phyloP scores from a whole-genome alignment of 2,797 vertebrate species.

The Sarcophilus harrisii region DNA sequence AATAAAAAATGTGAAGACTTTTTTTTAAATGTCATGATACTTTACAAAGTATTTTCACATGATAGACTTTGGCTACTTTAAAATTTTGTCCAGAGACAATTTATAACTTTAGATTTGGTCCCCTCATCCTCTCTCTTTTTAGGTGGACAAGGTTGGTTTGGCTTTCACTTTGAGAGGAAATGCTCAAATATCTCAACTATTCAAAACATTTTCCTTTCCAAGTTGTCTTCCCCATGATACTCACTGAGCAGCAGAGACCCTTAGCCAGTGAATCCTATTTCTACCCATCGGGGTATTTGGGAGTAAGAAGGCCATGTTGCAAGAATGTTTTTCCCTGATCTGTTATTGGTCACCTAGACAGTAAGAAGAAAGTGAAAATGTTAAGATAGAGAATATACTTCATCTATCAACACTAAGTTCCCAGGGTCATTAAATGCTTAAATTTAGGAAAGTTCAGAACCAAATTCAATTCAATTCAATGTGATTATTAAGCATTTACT shows the following conservation, averaged over 20 bases:
- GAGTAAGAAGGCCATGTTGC: not conserved
- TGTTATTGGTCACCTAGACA: not conserved
- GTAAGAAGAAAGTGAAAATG: not conserved
- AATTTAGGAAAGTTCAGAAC: not conserved
- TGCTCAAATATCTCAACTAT: not conserved
- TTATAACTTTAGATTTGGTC: not conserved
- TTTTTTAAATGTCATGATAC: not conserved
- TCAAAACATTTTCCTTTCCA: not conserved
- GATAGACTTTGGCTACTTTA: not conserved
- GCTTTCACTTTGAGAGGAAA: not conserved
- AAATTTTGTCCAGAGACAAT: not conserved
- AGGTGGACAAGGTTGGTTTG: not conserved
- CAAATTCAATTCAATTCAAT: not conserved
- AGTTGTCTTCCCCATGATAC: not conserved
- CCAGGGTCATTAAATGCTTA: not conserved
- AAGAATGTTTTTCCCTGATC: not conserved
- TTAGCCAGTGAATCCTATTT: not conserved
- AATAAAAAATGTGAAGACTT: conserved; percentile 84
- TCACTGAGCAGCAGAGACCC: not conserved
- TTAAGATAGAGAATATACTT: not conserved
- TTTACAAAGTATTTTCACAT: not conserved
- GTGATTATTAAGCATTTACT: not conserved
- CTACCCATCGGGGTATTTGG: not conserved
- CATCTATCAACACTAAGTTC: not conserved
- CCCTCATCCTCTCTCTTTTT: not conserved